Evolutionary conservation across 2,888 invertebrate genomes (phyloP).

Genomic region (Cenopis cana): DNA sequence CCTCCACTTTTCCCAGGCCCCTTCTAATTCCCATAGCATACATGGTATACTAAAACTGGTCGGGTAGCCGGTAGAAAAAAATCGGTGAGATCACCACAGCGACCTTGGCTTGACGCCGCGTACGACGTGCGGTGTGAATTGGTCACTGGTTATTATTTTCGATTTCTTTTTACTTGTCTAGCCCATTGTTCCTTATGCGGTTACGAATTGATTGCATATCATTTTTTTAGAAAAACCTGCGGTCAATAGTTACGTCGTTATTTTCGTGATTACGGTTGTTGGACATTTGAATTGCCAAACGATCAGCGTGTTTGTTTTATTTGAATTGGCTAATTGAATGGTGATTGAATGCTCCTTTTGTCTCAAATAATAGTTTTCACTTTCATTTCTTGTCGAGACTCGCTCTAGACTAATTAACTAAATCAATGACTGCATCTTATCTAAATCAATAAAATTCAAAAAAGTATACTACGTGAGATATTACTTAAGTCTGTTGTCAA

Average conservation of each 20-base stretch:
- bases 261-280: constrained; percentile 26
- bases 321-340: neutral
- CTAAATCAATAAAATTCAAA: too few species aligned
- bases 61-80: constrained; percentile 67
- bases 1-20: constrained; percentile 51
- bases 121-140: constrained; percentile 63
- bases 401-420: too few species aligned
- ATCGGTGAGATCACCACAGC: constrained; percentile 76
- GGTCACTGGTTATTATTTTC: constrained; percentile 63
- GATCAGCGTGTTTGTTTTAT: constrained; percentile 23
- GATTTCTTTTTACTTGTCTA: constrained; percentile 54
- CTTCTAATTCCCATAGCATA: constrained; percentile 51
- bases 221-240: constrained; percentile 39
- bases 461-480: too few species aligned
- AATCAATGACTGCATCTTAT: too few species aligned
- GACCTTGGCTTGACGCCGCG: constrained; percentile 70
- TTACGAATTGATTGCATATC: constrained; percentile 43
- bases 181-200: constrained; percentile 43
- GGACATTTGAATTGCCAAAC: constrained; percentile 9
- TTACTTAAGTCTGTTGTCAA: too few species aligned
- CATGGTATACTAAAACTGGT: constrained; percentile 59
- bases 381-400: neutral
- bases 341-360: constrained; percentile 23
- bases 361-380: neutral
- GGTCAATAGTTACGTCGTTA: constrained; percentile 30